Percentiles rank a stretch among this genome's conserved stretches.
phyloP scores from a whole-genome alignment of 2,888 invertebrate genomes.

The Nasonia oneida region DNA sequence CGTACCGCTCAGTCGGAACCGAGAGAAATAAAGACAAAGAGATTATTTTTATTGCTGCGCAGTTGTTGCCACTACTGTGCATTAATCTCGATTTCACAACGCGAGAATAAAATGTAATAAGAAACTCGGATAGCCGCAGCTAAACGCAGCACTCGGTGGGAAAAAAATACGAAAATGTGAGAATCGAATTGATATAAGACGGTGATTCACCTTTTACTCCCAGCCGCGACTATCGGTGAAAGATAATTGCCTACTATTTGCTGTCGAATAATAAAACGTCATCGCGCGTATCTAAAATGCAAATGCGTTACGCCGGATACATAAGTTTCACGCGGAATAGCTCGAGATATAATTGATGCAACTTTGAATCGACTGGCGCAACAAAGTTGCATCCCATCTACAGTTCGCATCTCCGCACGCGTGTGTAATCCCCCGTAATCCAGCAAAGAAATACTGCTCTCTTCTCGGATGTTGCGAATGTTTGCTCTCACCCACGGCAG shows the following conservation, averaged over 20 bases:
- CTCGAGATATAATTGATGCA: neutral
- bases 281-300: neutral
- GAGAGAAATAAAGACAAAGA: conserved; percentile 38
- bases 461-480: neutral
- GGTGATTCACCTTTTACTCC: neutral
- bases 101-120: conserved; percentile 18
- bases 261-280: neutral
- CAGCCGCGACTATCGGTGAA: neutral
- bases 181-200: neutral
- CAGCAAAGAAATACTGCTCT: neutral
- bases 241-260: neutral
- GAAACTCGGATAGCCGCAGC: neutral
- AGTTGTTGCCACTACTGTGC: conserved; percentile 13
- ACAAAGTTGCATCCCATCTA: neutral
- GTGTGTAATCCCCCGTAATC: neutral
- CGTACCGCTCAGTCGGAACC: neutral
- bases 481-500: neutral
- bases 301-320: neutral
- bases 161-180: neutral
- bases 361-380: neutral
- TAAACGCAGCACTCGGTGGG: neutral
- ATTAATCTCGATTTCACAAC: conserved; percentile 26
- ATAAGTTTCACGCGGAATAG: neutral
- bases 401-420: neutral
- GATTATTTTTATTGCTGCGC: conserved; percentile 44